Conservation (phyloP, 2,113 vertebrate species). For the Agapornis roseicollis region DNA sequence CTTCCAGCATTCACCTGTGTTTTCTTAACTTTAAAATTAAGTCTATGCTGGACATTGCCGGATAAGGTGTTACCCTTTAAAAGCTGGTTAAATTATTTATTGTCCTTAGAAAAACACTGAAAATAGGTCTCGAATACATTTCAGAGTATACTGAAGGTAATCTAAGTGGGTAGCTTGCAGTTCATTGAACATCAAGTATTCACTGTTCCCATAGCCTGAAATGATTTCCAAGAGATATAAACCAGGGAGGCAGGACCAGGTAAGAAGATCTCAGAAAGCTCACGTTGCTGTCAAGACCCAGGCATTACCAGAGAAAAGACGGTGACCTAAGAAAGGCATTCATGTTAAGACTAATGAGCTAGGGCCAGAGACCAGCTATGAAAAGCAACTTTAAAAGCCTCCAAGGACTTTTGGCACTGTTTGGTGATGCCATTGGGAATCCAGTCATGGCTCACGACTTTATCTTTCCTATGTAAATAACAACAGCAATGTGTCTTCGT, state of each 20-base stretch:
- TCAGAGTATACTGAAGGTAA: neutral
- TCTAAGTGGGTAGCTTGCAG: conserved; percentile 7
- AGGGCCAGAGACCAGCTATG: neutral
- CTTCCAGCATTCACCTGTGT: neutral
- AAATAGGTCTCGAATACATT: neutral
- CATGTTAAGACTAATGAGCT: rapidly evolving
- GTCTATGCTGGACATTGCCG: neutral
- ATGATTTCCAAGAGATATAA: neutral
- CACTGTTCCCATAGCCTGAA: neutral
- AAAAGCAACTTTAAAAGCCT: neutral
- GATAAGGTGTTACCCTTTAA: neutral
- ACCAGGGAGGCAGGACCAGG: neutral
- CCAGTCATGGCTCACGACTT: neutral
- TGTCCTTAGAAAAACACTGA: neutral
- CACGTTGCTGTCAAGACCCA: neutral
- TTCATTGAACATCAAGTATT: neutral
- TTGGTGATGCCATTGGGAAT: neutral
- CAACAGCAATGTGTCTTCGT: neutral
- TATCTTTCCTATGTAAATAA: neutral
- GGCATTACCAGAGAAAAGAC: neutral
- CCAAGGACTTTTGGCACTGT: neutral
- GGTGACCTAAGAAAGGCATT: rapidly evolving
- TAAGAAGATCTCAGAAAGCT: neutral
- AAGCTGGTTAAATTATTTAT: neutral
- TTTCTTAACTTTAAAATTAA: neutral